phyloP scores from a whole-genome alignment of 2,797 vertebrate genomes.

The Phataginus tricuspis region DNA sequence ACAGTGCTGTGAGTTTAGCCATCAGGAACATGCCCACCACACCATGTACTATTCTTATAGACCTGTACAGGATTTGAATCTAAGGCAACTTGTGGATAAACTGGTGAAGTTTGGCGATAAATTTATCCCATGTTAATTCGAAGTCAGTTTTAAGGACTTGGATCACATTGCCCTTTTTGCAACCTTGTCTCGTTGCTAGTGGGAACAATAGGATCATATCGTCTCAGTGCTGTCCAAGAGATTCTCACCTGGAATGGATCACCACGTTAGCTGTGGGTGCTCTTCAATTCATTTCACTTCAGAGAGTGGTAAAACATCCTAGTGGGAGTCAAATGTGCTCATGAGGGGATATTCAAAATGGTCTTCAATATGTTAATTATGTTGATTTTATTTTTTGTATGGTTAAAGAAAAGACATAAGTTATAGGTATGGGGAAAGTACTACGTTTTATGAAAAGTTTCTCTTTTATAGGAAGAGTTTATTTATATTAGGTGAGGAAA shows the following conservation, averaged over 20 bases:
- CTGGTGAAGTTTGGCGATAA: not conserved
- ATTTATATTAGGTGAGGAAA: not conserved
- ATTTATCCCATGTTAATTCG: not conserved
- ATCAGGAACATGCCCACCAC: not conserved
- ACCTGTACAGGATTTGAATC: not conserved
- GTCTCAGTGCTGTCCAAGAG: not conserved
- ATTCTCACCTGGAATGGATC: not conserved
- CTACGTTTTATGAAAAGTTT: not conserved
- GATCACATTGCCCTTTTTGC: not conserved
- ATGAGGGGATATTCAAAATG: not conserved
- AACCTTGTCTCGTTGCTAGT: not conserved
- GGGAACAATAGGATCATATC: not conserved
- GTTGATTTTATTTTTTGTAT: not conserved
- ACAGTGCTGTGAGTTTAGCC: not conserved
- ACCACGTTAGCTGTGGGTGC: not conserved
- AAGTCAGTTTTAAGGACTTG: not conserved
- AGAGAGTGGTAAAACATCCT: not conserved
- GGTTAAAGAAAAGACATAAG: not conserved
- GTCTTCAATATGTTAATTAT: not conserved
- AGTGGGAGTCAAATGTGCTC: not conserved
- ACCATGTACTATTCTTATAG: not conserved
- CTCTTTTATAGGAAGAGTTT: not conserved
- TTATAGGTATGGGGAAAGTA: not conserved
- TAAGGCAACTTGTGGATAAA: not conserved
- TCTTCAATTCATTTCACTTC: constrained; percentile 8